Conservation (phyloP, 2,888 invertebrate genomes). For the Teleiodes luculella region DNA sequence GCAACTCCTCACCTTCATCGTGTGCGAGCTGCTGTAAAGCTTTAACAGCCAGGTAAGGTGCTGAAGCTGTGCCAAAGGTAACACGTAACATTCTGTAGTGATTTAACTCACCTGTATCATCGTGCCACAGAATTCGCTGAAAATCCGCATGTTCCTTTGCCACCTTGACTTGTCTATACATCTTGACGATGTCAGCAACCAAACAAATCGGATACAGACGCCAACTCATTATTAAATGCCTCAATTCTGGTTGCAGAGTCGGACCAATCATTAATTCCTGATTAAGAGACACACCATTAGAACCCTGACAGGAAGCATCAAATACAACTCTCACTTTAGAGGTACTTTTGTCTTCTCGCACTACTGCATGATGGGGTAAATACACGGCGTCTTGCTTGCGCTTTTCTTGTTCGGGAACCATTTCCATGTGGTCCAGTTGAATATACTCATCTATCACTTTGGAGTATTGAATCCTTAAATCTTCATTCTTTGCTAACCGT, state of each 20-base stretch:
- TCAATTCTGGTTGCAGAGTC: slow-evolving; percentile 24
- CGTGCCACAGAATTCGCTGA: slow-evolving; percentile 21
- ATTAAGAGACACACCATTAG: slow-evolving; percentile 21
- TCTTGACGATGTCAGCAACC: slow-evolving; percentile 30
- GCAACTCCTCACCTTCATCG: slow-evolving; percentile 20
- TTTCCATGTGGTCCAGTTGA: slow-evolving; percentile 13
- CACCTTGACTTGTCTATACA: slow-evolving; percentile 30
- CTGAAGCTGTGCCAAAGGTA: slow-evolving; percentile 13
- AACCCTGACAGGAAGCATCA: slow-evolving; percentile 19
- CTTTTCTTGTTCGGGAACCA: background rate
- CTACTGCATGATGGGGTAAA: slow-evolving; percentile 26
- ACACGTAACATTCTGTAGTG: slow-evolving; percentile 20
- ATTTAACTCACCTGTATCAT: slow-evolving; percentile 17
- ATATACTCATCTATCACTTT: slow-evolving; percentile 17
- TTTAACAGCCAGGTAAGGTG: slow-evolving; percentile 11
- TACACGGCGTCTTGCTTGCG: slow-evolving; percentile 6
- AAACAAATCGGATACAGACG: slow-evolving; percentile 17
- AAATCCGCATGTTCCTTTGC: slow-evolving; percentile 20
- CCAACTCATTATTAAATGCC: slow-evolving; percentile 24
- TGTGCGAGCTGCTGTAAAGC: slow-evolving; percentile 10
- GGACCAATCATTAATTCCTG: slow-evolving; percentile 20
- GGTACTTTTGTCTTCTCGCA: slow-evolving; percentile 20
- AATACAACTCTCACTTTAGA: slow-evolving; percentile 26
- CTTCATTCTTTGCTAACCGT: slow-evolving; percentile 9
- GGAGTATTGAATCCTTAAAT: slow-evolving; percentile 8